Conservation (phyloP, 2,113 vertebrate species). For the Lasiurus borealis region DNA sequence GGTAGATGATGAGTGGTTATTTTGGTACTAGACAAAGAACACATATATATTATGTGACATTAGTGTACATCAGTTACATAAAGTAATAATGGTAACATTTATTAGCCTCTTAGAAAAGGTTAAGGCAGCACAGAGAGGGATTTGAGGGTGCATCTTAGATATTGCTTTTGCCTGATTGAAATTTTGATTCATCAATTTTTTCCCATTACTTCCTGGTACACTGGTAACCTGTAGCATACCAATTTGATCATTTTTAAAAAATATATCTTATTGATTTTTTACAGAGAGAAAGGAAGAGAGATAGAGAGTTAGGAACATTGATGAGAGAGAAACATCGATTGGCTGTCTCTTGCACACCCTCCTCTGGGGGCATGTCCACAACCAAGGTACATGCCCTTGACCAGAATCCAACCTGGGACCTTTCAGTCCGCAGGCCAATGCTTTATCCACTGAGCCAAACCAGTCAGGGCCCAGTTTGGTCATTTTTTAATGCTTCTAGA, state of each 20-base stretch:
- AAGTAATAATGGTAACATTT: neutral
- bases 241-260: neutral
- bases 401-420: too few species aligned
- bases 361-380: too few species aligned
- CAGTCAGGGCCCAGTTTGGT: neutral
- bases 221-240: neutral
- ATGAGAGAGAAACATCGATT: too few species aligned
- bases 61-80: neutral
- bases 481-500: neutral
- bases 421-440: too few species aligned
- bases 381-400: too few species aligned
- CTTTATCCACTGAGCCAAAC: too few species aligned
- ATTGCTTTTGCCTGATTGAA: neutral
- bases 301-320: too few species aligned
- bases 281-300: too few species aligned
- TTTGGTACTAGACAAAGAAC: neutral
- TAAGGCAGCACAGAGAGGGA: neutral
- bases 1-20: neutral
- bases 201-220: neutral
- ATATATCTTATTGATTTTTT: too few species aligned
- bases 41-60: neutral
- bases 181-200: neutral
- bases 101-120: neutral
- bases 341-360: too few species aligned
- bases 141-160: conserved; percentile 21